Evolutionary conservation across 2,888 invertebrate species (phyloP).

Genomic region (Timandra comae): DNA sequence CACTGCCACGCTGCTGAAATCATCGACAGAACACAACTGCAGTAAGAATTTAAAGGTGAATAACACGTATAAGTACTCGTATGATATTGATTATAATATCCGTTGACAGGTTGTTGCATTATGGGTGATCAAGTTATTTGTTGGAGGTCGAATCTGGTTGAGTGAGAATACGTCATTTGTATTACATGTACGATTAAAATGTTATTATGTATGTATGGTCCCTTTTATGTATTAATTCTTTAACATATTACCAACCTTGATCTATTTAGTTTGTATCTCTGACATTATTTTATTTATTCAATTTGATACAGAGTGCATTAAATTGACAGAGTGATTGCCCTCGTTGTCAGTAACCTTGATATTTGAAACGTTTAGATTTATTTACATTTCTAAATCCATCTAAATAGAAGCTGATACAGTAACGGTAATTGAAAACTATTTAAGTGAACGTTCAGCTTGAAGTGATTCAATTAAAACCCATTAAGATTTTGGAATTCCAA

Average conservation of each 20-base stretch:
- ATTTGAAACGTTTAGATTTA: constrained; percentile 24
- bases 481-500: too few species aligned
- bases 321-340: constrained; percentile 3
- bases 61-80: constrained; percentile 10
- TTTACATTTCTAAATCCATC: constrained; percentile 29
- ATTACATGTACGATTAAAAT: too few species aligned
- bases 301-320: too few species aligned
- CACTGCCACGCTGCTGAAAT: constrained; percentile 25
- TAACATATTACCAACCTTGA: too few species aligned
- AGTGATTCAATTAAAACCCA: too few species aligned
- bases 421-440: constrained; percentile 7
- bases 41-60: constrained; percentile 13
- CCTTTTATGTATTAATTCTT: too few species aligned
- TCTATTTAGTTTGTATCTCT: too few species aligned
- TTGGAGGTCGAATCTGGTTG: constrained; percentile 17
- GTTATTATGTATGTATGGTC: too few species aligned
- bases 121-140: constrained; percentile 11
- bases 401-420: constrained; percentile 28
- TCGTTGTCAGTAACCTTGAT: constrained; percentile 16
- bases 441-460: too few species aligned
- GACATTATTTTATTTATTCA: too few species aligned
- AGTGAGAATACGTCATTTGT: too few species aligned
- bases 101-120: constrained; percentile 16
- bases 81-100: constrained; percentile 11
- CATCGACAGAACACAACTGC: constrained; percentile 3